These are phyloP conservation scores for Rhabdornis inornatus DNA, from an alignment of 2,113 vertebrate species.

Conservation along the genomic window DNA sequence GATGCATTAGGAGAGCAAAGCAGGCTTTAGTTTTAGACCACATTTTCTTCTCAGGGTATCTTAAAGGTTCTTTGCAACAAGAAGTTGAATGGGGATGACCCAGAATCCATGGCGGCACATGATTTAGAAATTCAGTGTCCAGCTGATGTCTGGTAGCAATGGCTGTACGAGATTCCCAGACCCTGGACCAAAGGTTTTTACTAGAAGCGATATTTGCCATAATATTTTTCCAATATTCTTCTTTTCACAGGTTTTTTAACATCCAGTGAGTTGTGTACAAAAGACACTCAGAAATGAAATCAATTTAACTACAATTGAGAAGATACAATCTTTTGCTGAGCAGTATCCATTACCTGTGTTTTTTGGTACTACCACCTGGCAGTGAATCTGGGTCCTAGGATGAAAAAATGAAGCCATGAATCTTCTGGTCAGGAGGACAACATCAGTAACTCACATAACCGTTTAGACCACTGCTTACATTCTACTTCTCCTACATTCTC, in stretches of 20 bases:
- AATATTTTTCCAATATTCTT: background rate
- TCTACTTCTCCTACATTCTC: background rate
- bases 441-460: background rate
- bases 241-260: background rate
- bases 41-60: background rate
- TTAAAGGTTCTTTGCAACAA: background rate
- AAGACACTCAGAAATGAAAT: background rate
- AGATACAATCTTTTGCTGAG: background rate
- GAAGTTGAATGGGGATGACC: background rate
- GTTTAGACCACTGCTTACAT: background rate
- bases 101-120: background rate
- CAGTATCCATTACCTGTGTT: background rate
- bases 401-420: background rate
- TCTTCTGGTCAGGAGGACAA: background rate
- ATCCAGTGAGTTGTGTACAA: background rate
- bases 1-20: background rate
- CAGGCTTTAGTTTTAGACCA: background rate
- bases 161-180: background rate
- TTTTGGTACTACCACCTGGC: background rate
- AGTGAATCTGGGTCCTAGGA: background rate
- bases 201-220: background rate
- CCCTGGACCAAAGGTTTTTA: background rate
- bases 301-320: background rate
- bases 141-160: background rate
- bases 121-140: background rate